Evolutionary conservation across 2,797 vertebrate species (phyloP).

Genomic region (Macrochelys suwanniensis): DNA sequence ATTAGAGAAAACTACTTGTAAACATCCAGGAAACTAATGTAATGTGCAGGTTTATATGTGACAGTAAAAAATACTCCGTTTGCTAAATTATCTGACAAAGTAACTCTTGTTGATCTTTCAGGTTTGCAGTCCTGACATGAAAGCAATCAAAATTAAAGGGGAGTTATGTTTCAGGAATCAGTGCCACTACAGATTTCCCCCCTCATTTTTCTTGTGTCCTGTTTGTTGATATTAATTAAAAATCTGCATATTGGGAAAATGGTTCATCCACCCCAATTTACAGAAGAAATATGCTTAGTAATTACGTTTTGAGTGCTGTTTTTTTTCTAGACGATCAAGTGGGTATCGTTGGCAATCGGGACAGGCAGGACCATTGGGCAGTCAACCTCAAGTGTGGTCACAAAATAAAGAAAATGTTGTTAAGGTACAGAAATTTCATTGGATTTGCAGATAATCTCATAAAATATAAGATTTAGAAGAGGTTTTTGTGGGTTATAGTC

Average conservation of each 20-base stretch:
- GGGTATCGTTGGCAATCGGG: constrained; percentile 88
- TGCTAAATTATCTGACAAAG: neutral
- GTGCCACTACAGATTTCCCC: neutral
- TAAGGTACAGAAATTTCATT: constrained; percentile 83
- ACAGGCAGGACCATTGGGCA: constrained; percentile 69
- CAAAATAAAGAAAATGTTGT: constrained; percentile 79
- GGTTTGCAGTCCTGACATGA: neutral
- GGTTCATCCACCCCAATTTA: neutral
- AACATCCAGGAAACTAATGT: neutral
- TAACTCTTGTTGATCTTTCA: neutral
- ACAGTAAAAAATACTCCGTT: neutral
- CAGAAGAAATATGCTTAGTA: neutral
- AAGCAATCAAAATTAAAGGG: neutral
- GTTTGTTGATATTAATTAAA: neutral
- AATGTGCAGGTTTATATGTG: neutral
- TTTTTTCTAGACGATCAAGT: constrained; percentile 81
- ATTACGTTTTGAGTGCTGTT: constrained; percentile 26
- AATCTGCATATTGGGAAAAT: neutral
- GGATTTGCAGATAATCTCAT: neutral
- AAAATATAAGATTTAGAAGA: neutral
- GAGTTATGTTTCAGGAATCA: neutral
- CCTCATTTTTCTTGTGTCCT: neutral
- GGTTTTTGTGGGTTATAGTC: neutral
- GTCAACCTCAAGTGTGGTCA: constrained; percentile 51
- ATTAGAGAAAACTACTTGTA: neutral